These are phyloP conservation scores for Tetranychus piercei DNA, from an alignment of 2,888 invertebrate genomes.

Conservation along the genomic window DNA sequence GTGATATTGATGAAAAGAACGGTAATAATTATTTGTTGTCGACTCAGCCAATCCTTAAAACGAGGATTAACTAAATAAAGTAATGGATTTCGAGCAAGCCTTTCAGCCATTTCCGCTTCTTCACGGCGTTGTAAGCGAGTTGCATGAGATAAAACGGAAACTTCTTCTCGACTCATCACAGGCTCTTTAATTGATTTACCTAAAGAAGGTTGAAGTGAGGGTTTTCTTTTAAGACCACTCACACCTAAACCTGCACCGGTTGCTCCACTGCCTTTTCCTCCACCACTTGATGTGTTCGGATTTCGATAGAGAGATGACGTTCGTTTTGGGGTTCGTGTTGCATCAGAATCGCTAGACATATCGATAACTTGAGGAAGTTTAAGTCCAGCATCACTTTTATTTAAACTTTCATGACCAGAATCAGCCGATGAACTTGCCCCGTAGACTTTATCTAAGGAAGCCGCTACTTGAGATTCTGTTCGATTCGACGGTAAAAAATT, in stretches of 20 bases:
- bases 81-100: conserved; percentile 79
- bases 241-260: conserved; percentile 23
- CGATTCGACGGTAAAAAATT: not conserved
- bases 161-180: conserved; percentile 77
- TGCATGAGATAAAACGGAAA: conserved; percentile 44
- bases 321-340: conserved; percentile 15
- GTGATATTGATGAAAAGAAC: conserved; percentile 84
- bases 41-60: conserved; percentile 80
- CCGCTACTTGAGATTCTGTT: not conserved
- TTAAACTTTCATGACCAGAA: conserved; percentile 10
- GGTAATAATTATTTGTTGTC: conserved; percentile 80
- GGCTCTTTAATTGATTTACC: conserved; percentile 50
- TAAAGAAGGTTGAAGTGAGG: conserved; percentile 71
- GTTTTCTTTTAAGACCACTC: conserved; percentile 57
- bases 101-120: conserved; percentile 72
- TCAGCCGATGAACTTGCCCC: not conserved
- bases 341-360: not conserved
- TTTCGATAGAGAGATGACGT: conserved; percentile 22
- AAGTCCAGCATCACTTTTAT: conserved; percentile 9
- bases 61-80: conserved; percentile 46
- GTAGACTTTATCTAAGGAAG: not conserved
- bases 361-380: not conserved
- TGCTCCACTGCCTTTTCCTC: conserved; percentile 20
- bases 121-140: conserved; percentile 70
- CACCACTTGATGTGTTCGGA: conserved; percentile 15